These are phyloP conservation scores for Aurelia sp. DNA, from an alignment of 30 jellyfish, hydroid and myxozoan genomes.

Conservation along the genomic window DNA sequence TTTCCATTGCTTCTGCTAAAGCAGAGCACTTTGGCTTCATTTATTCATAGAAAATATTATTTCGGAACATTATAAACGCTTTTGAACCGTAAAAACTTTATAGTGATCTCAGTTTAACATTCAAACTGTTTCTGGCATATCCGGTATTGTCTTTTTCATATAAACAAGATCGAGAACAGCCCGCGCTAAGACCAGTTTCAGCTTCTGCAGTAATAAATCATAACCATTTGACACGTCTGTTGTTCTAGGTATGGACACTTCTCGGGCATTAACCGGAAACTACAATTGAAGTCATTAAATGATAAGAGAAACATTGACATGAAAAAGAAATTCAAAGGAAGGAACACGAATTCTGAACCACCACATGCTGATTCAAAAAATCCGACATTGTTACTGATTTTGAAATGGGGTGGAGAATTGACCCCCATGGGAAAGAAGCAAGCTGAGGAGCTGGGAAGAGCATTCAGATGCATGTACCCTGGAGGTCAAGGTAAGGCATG, in stretches of 20 bases:
- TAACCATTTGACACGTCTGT: not conserved
- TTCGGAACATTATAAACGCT: no score
- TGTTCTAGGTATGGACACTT: conserved; percentile 90
- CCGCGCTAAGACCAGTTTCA: no score
- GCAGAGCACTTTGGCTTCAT: no score
- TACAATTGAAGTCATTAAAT: conserved; percentile 87
- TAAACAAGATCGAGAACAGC: no score
- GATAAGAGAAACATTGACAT: conserved; percentile 94
- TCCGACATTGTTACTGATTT: conserved; percentile 76
- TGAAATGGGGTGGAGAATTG: conserved; percentile 99
- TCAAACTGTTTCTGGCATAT: no score
- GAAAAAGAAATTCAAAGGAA: conserved; percentile 89
- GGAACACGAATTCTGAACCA: conserved; percentile 73
- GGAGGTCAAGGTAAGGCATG: conserved; percentile 90
- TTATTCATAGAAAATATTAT: no score
- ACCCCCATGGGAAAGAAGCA: conserved; percentile 96
- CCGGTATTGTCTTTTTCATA: no score
- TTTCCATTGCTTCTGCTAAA: no score
- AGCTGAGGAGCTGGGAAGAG: conserved; percentile 97
- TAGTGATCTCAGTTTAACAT: no score
- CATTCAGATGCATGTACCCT: conserved; percentile 94
- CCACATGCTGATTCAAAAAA: conserved; percentile 57
- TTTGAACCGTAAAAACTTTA: no score
- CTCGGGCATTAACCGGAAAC: conserved; percentile 94
- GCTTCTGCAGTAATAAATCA: no score